These are phyloP conservation scores for Actenoides hombroni DNA, from an alignment of 2,113 vertebrate genomes.

Conservation along the genomic window DNA sequence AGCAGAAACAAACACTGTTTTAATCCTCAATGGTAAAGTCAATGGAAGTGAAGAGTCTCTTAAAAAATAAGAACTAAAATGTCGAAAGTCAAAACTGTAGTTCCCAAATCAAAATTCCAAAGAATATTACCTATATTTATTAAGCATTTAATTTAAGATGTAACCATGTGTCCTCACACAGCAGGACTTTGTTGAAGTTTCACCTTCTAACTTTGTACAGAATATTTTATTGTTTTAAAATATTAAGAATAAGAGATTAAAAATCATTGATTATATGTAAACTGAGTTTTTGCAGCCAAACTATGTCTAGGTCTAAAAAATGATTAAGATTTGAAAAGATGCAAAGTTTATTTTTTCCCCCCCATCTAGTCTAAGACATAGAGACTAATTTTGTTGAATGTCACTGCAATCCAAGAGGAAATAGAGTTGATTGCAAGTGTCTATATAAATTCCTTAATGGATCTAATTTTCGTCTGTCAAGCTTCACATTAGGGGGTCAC, in stretches of 20 bases:
- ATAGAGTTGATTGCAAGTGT: not conserved
- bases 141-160: not conserved
- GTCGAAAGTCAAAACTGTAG: not conserved
- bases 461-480: not conserved
- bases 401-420: not conserved
- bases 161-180: not conserved
- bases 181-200: not conserved
- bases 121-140: not conserved
- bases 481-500: not conserved
- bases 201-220: not conserved
- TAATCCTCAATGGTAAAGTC: not conserved
- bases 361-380: not conserved
- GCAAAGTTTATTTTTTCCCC: not conserved
- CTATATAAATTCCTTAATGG: not conserved
- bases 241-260: not conserved
- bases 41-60: not conserved
- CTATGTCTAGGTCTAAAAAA: not conserved
- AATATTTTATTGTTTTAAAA: not conserved
- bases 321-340: not conserved
- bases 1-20: not conserved
- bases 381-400: not conserved
- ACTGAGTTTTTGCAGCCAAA: not conserved
- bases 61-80: not conserved
- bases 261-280: not conserved
- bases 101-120: not conserved